Base-by-base conservation (phyloP, 2,888 invertebrate species). In the Acanthosoma haemorrhoidale region DNA sequence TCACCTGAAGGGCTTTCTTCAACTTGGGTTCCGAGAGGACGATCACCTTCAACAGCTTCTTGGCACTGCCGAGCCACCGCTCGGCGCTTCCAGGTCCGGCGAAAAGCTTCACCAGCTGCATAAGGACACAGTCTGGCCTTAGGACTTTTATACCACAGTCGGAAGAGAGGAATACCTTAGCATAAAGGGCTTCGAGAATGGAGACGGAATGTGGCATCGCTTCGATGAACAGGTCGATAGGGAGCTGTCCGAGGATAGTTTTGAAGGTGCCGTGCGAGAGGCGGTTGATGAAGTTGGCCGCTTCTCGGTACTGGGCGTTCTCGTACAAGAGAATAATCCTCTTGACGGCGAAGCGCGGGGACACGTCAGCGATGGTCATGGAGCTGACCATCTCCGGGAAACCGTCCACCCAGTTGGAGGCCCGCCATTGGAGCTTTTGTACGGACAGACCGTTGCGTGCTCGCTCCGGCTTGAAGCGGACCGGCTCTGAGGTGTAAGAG, bases 301-400 rank as follows among this genome's bases (percentile, higher is more conserved):
- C 94, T 78, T 95, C 95, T n/a, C 92, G 83, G 79, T 91, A 94
- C 81, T 94, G 94, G 31, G 90, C 83, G 8, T 93, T 93, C 79
- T 95, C 95, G 75, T 93, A 90, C 75, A 95, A 82, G 68, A 93
- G 84, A 78, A 94, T 84, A 75, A 95, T 81, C 74, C 82, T 74
- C 71, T 83, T 81, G 34, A 83, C 80, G 32, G 83, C 83, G 72
- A 83, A 80, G 25, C 82, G 77, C 2, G 84, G 83, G 15, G 76
- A 76, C 5, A 77, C 79, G 70, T 79, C 79, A 41, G 78, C 78
- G 31, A 79, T 79, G 51, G 79, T 79, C 79, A 79, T 79, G 43
- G 78, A 78, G 57, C 77, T 76, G 59, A 79, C 76, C 69, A 76
- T 73, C 68, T 77, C 76, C 0, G 77, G 77, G 63, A 78, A 78